Base-by-base conservation (phyloP, 2,113 vertebrate genomes). In the Physeter macrocephalus region DNA sequence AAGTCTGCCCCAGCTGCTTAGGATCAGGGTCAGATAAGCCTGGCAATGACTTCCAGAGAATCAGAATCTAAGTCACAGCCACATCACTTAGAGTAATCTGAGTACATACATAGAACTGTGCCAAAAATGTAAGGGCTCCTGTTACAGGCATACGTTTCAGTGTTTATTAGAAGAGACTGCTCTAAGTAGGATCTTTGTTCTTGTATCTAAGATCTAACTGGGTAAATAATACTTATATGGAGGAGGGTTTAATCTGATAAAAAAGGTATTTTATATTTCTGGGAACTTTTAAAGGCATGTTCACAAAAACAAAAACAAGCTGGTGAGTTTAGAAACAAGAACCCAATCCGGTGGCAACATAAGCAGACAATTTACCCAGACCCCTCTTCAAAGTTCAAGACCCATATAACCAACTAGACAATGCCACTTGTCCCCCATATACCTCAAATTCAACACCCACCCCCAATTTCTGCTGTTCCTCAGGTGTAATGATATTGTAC, bases 261-360 rank as follows among this genome's bases (percentile, higher is more conserved):
- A 95, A 80, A 69, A 87, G 31, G 23, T 29, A 84, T 90, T 87
- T 96, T 95, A 71, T 61, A 93, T 95, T 97, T 97, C 84, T 90
- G 57, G 61, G 66, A 95, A 90, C 36, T 21, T 77, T 83, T 92
- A 95, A 90, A 93, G 81, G 15, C 20, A 96, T 23, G 43, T 17
- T 96, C 77, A 96, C 39, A 78, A 80, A 92, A 97, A 96, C 39
- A 78, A 80, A 92, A 97, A 89, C 41, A 92, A 92, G 69, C 15
- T 88, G 43, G 13, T 54, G 43, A 90, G 71, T 90, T 95, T 93
- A 64, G 96, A 92, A 95, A 92, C 34, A 96, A 81, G 71, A 93
- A 96, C 52, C 34, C 41, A 95, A 84, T 69, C 27, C 11, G 36
- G 57, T 52, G 23, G 59, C 86, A 90, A 92, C 52, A 92, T 25